Conservation (phyloP, 2,113 vertebrate species). For the Charadrius vociferus region DNA sequence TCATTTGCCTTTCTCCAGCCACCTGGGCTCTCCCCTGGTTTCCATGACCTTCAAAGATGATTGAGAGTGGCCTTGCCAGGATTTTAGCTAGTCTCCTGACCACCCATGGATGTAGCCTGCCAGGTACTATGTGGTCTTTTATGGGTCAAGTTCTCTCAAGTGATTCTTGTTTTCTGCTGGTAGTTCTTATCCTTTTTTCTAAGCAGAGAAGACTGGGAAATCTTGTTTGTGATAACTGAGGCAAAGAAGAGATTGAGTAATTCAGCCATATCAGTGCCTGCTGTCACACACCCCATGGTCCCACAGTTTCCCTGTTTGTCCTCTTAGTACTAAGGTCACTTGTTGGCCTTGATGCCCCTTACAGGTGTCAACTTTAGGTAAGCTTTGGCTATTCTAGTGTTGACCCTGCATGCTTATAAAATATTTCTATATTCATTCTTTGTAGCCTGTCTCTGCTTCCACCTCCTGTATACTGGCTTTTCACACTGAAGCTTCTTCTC, state of each 20-base stretch:
- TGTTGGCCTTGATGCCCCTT: not conserved
- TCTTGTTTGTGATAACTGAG: not conserved
- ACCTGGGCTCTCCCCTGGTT: not conserved
- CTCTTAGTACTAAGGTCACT: not conserved
- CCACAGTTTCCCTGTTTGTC: not conserved
- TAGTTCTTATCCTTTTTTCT: not conserved
- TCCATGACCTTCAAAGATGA: not conserved
- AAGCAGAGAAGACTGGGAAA: not conserved
- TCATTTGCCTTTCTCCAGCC: not conserved
- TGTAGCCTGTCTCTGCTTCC: not conserved
- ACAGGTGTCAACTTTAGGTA: not conserved
- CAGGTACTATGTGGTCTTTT: not conserved
- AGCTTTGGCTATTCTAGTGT: not conserved
- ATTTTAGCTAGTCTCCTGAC: not conserved
- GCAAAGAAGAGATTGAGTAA: not conserved
- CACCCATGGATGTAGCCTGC: not conserved
- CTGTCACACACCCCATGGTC: not conserved
- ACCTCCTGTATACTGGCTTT: not conserved
- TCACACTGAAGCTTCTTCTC: not conserved
- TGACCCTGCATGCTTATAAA: not conserved
- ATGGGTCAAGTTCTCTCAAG: not conserved
- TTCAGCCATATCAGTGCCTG: not conserved
- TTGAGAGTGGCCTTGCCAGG: not conserved
- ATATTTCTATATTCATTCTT: not conserved
- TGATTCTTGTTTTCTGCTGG: not conserved